A percentile compares a stretch with the other conserved stretches of the same genome.
Conservation (phyloP, 2,888 invertebrate genomes). For the Lapara coniferarum region DNA sequence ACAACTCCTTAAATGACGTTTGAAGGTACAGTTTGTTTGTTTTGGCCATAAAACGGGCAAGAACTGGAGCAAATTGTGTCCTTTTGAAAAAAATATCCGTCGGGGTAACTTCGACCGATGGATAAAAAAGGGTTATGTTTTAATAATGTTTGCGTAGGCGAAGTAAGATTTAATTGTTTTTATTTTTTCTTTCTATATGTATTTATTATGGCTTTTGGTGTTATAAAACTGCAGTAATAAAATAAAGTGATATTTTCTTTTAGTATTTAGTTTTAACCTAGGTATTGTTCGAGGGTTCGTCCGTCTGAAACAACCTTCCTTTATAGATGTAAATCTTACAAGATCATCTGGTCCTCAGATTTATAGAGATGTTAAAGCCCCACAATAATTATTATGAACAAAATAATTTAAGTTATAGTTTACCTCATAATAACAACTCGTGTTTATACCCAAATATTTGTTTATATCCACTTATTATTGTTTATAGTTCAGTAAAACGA, state of each 20-base stretch:
- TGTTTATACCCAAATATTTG: slow-evolving; percentile 26
- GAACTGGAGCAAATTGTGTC: slow-evolving; percentile 65
- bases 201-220: background rate
- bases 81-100: slow-evolving; percentile 44
- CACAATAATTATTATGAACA: background rate
- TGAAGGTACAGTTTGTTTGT: slow-evolving; percentile 55
- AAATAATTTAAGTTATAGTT: background rate
- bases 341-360: no score
- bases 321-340: no score
- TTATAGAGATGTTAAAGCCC: no score
- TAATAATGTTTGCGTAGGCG: slow-evolving; percentile 52
- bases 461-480: slow-evolving; percentile 35
- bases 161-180: slow-evolving; percentile 38
- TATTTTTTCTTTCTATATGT: slow-evolving; percentile 28
- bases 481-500: slow-evolving; percentile 32
- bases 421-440: background rate
- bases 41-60: slow-evolving; percentile 52
- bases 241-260: background rate
- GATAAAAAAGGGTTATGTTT: slow-evolving; percentile 55
- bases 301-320: no score
- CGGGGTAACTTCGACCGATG: slow-evolving; percentile 38
- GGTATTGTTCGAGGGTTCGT: no score
- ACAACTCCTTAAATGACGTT: slow-evolving; percentile 38
- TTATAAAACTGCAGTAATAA: background rate
- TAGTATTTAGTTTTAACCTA: background rate